Conservation (phyloP, 2,888 invertebrate species). For the Pegoplata infirma region DNA sequence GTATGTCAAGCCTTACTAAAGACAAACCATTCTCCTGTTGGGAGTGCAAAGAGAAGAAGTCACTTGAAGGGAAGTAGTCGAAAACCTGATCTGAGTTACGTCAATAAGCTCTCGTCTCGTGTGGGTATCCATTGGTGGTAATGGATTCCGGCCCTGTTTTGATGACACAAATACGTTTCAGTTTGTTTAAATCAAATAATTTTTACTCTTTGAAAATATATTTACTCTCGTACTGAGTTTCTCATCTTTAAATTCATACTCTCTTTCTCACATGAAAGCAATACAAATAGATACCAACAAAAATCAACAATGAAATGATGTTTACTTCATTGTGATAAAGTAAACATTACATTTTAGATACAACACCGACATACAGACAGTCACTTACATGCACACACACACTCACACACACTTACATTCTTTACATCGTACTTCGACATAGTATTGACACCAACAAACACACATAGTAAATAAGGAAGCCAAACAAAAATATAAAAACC, state of each 20-base stretch:
- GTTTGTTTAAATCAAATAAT: not conserved
- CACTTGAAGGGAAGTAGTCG: too few species aligned
- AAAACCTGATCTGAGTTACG: too few species aligned
- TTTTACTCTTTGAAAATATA: not conserved
- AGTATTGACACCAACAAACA: constrained; percentile 51
- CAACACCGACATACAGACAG: constrained; percentile 31
- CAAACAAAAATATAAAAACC: constrained; percentile 59
- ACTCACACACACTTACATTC: not conserved
- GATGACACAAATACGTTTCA: not conserved
- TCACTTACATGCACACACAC: not conserved
- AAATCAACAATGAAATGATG: constrained; percentile 52
- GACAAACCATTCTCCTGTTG: too few species aligned
- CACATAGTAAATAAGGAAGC: constrained; percentile 57
- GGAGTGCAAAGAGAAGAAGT: too few species aligned
- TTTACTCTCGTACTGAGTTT: not conserved
- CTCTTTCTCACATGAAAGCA: constrained; percentile 22
- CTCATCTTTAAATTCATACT: not conserved
- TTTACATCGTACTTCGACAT: constrained; percentile 21
- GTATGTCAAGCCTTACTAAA: too few species aligned
- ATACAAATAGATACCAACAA: constrained; percentile 31
- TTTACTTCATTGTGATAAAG: constrained; percentile 58
- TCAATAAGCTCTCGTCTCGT: too few species aligned
- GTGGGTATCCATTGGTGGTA: too few species aligned
- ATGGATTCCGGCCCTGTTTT: too few species aligned
- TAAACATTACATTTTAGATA: constrained; percentile 57